These are phyloP conservation scores for Chrysotoxum bicinctum DNA, from an alignment of 2,888 invertebrate species.

Conservation along the genomic window DNA sequence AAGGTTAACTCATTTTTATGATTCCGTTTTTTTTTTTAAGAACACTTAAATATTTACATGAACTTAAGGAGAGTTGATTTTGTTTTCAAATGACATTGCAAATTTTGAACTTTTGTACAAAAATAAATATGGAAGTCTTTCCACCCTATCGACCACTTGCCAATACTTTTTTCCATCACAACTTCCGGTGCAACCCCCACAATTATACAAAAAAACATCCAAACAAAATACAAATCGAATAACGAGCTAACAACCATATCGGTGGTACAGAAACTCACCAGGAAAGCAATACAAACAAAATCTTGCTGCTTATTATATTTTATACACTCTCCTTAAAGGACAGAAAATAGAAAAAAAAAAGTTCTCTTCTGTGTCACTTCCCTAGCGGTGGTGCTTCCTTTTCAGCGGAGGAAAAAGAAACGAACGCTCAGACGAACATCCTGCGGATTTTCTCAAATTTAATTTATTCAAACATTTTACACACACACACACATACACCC, in stretches of 20 bases:
- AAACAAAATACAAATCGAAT: constrained; percentile 54
- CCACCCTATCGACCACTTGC: constrained; percentile 41
- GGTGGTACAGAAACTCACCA: constrained; percentile 24
- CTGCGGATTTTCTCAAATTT: constrained; percentile 81
- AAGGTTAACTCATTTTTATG: too few species aligned
- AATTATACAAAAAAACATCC: constrained; percentile 24
- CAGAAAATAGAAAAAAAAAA: constrained; percentile 30
- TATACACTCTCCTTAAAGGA: constrained; percentile 24
- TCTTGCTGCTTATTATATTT: constrained; percentile 36
- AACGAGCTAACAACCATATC: constrained; percentile 41
- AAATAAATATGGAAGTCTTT: neutral
- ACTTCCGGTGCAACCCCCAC: constrained; percentile 28
- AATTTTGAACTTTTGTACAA: neutral
- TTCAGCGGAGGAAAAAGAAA: constrained; percentile 47
- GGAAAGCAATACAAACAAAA: constrained; percentile 40
- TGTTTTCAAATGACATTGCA: neutral
- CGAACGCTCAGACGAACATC: constrained; percentile 79
- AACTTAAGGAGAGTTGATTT: neutral
- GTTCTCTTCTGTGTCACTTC: constrained; percentile 27
- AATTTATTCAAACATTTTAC: constrained; percentile 80
- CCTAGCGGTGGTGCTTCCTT: constrained; percentile 27
- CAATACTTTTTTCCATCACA: constrained; percentile 33
- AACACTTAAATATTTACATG: neutral
- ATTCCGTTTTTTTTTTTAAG: too few species aligned
- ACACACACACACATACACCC: constrained; percentile 46